A percentile compares a stretch with the other conserved stretches of the same genome.
Evolutionary conservation across 1,140 invertebrate species (phyloP).

Genomic region (Helicoverpa zea): DNA sequence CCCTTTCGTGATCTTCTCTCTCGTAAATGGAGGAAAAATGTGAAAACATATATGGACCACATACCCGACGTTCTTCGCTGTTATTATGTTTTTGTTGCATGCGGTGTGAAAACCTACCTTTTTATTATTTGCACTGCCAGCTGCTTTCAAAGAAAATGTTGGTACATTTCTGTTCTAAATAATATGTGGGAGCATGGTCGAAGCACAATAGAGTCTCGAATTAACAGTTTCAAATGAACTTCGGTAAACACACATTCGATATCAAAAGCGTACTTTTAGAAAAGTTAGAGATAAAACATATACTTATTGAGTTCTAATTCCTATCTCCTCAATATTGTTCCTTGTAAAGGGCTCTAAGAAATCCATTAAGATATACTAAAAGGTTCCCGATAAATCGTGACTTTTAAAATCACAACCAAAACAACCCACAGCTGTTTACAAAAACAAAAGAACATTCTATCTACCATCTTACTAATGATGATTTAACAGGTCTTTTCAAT

Average conservation of each 20-base stretch:
- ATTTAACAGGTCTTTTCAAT: slow-evolving; percentile 26
- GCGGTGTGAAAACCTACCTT: slow-evolving; percentile 20
- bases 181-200: background rate
- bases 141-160: slow-evolving; percentile 11
- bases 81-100: slow-evolving; percentile 17
- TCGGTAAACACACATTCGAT: no score
- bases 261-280: no score
- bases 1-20: slow-evolving; percentile 25
- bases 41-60: slow-evolving; percentile 17
- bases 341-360: background rate
- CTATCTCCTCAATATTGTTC: background rate
- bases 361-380: background rate
- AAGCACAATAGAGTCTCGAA: no score
- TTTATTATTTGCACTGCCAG: slow-evolving; percentile 12
- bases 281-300: no score
- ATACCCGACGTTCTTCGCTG: slow-evolving; percentile 4
- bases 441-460: slow-evolving; percentile 21
- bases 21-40: slow-evolving; percentile 21
- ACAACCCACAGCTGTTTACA: background rate
- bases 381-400: background rate
- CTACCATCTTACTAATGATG: slow-evolving; percentile 27
- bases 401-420: slow-evolving; percentile 12
- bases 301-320: no score
- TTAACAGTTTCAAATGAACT: no score
- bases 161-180: background rate